phyloP scores from a whole-genome alignment of 2,113 vertebrate genomes.

The Gallinago paraguaiae region DNA sequence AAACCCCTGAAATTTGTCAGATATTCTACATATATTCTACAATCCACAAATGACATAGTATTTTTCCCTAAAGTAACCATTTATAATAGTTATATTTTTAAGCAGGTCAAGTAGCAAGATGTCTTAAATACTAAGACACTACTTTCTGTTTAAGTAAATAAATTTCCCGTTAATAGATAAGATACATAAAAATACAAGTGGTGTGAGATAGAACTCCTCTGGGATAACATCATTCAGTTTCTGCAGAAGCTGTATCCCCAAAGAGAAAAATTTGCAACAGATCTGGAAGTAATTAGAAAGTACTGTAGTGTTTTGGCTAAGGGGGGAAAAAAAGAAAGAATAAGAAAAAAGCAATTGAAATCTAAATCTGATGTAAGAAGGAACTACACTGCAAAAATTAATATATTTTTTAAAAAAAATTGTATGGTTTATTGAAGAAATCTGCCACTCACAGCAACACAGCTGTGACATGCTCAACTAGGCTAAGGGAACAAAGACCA shows the following conservation, averaged over 20 bases:
- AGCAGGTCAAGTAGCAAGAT: not conserved
- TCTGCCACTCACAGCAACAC: constrained; percentile 23
- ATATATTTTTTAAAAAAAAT: constrained; percentile 21
- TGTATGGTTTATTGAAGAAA: constrained; percentile 52
- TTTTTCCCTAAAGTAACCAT: not conserved
- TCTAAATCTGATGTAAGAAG: constrained; percentile 70
- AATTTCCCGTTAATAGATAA: constrained; percentile 78
- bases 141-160: constrained; percentile 42
- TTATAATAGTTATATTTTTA: constrained; percentile 32
- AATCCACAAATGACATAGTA: not conserved
- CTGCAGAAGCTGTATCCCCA: constrained; percentile 38
- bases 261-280: constrained; percentile 41
- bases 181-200: constrained; percentile 66
- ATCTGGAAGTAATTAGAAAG: constrained; percentile 78
- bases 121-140: not conserved
- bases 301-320: constrained; percentile 47
- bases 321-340: not conserved
- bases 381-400: constrained; percentile 49
- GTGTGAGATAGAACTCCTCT: constrained; percentile 70
- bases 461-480: constrained; percentile 20
- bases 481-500: constrained; percentile 42
- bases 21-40: not conserved
- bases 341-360: constrained; percentile 54
- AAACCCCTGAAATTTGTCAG: not conserved
- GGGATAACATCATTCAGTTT: constrained; percentile 65